Evolutionary conservation across 2,888 invertebrate species (phyloP).

Genomic region (Trileptium ribeirensis): DNA sequence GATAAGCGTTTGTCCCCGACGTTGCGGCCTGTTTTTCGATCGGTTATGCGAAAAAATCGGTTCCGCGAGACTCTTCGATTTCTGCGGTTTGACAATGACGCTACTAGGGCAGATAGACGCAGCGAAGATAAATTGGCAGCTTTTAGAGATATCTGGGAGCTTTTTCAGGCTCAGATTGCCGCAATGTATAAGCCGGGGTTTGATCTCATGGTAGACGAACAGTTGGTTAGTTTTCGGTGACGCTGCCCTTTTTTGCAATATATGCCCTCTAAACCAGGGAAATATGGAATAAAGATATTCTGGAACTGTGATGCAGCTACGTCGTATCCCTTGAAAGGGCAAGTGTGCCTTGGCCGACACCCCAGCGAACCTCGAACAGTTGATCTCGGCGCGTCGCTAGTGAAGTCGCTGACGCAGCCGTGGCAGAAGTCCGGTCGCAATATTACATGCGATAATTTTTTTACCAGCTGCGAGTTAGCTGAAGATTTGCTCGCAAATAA

Average conservation of each 20-base stretch:
- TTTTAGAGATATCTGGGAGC: neutral
- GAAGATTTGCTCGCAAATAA: neutral
- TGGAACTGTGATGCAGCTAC: conserved; percentile 54
- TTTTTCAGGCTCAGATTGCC: neutral
- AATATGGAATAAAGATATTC: conserved; percentile 55
- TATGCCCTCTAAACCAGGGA: no score
- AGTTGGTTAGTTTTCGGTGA: conserved; percentile 37
- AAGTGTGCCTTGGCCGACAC: conserved; percentile 24
- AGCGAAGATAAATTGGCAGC: no score
- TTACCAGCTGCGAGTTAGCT: neutral
- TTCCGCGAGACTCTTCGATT: no score
- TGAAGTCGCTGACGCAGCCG: neutral
- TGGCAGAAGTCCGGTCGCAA: neutral
- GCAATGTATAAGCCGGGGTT: conserved; percentile 30
- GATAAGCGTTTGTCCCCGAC: no score
- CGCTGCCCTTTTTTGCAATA: conserved; percentile 45
- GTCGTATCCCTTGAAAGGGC: conserved; percentile 7
- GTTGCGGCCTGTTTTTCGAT: no score
- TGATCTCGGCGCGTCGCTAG: neutral
- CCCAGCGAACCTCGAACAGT: conserved; percentile 47
- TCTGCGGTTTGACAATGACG: no score
- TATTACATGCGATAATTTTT: neutral
- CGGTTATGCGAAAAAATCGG: no score
- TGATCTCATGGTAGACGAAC: conserved; percentile 40
- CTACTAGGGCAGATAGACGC: no score